phyloP scores from a whole-genome alignment of 2,113 vertebrate species.

The Vidua chalybeata region DNA sequence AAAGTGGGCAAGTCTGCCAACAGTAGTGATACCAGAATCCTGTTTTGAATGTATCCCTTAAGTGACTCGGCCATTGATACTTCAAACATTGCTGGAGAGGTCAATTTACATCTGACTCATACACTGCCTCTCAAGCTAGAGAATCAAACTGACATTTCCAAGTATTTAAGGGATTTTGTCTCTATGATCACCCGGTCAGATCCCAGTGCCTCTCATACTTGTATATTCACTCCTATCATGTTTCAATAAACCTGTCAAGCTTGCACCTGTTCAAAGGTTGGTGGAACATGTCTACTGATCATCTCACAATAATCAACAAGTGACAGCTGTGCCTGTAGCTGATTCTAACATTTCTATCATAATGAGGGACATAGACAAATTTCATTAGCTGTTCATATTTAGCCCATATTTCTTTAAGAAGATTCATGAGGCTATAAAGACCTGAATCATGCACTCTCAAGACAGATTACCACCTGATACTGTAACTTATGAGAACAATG shows the following conservation, averaged over 20 bases:
- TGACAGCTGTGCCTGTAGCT: not conserved
- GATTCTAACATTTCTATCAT: not conserved
- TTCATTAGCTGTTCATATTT: not conserved
- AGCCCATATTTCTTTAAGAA: not conserved
- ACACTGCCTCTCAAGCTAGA: not conserved
- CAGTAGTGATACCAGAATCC: not conserved
- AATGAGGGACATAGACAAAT: not conserved
- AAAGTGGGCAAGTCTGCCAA: not conserved
- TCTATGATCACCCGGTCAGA: not conserved
- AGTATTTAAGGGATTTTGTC: not conserved
- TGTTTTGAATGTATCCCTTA: not conserved
- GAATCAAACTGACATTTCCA: not conserved
- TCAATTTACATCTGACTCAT: not conserved
- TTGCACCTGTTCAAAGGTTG: constrained; percentile 47
- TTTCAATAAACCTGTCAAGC: constrained; percentile 2
- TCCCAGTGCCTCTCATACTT: not conserved
- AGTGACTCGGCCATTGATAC: not conserved
- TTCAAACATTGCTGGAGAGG: not conserved
- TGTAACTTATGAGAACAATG: not conserved
- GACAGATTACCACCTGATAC: not conserved
- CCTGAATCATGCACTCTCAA: not conserved
- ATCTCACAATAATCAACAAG: constrained; percentile 4
- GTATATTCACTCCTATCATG: not conserved
- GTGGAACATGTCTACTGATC: not conserved
- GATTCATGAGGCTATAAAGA: not conserved